Conservation (phyloP, 2,888 invertebrate genomes). For the Stenolophus ochropezus region DNA sequence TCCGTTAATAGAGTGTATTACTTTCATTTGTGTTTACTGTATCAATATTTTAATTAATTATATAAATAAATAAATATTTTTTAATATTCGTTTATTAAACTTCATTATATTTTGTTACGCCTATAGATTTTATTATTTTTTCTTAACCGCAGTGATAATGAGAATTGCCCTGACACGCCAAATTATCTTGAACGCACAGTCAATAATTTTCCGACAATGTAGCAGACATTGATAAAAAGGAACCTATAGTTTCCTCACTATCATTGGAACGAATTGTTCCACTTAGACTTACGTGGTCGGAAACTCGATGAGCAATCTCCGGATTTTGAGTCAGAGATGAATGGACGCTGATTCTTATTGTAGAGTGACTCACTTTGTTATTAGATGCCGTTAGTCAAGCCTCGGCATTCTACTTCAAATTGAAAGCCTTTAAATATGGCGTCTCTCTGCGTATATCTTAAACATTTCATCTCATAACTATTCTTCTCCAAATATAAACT, state of each 20-base stretch:
- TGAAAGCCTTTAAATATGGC: constrained; percentile 34
- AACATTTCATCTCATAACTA: constrained; percentile 16
- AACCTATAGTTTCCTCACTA: neutral
- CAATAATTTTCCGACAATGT: no score
- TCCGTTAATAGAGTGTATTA: no score
- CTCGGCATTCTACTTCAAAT: constrained; percentile 27
- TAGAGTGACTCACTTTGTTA: constrained; percentile 21
- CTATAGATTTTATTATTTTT: no score
- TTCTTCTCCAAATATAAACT: constrained; percentile 15
- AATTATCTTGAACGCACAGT: no score
- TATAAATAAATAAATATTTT: no score
- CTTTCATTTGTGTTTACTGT: no score
- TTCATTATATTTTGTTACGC: no score
- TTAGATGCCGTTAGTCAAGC: constrained; percentile 11
- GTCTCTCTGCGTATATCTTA: neutral
- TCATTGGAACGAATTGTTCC: neutral
- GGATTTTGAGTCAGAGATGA: constrained; percentile 43
- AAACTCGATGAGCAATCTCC: constrained; percentile 33
- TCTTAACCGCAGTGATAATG: no score
- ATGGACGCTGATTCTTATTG: constrained; percentile 39
- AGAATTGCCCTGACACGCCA: no score
- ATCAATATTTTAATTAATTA: no score
- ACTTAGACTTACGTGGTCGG: constrained; percentile 19
- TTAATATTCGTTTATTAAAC: no score
- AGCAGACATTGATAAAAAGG: no score